Percentiles rank a stretch among this genome's conserved stretches.
Conservation (phyloP, 2,797 vertebrate species). For the Anabas testudineus region DNA sequence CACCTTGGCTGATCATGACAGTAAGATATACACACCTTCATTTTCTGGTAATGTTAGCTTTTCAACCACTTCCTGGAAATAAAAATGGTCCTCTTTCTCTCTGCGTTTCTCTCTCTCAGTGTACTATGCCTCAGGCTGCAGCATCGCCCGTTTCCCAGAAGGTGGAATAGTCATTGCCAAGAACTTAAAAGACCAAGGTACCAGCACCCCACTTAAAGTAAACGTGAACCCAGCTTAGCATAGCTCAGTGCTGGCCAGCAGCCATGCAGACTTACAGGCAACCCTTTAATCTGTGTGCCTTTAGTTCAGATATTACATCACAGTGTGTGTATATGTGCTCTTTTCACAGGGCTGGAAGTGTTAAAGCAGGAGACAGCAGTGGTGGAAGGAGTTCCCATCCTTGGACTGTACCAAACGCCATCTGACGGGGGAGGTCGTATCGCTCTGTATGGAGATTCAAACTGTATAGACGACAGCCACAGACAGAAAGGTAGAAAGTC, state of each 20-base stretch:
- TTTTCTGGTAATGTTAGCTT: neutral
- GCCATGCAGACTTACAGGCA: constrained; percentile 6
- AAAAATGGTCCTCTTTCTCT: neutral
- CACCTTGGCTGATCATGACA: constrained; percentile 94
- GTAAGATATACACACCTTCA: constrained; percentile 81
- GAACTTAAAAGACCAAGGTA: constrained; percentile 99
- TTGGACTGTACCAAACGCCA: constrained; percentile 95
- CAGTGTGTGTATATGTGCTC: constrained; percentile 8
- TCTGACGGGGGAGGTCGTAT: constrained; percentile 93
- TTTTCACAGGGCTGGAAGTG: constrained; percentile 91
- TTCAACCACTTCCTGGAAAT: neutral
- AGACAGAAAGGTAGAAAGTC: constrained; percentile 91
- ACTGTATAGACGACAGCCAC: constrained; percentile 98
- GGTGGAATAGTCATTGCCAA: constrained; percentile 96
- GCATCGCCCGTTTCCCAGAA: constrained; percentile 96
- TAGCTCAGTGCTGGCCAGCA: constrained; percentile 15
- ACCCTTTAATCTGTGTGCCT: constrained; percentile 16
- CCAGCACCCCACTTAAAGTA: constrained; percentile 9
- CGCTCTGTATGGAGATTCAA: constrained; percentile 95
- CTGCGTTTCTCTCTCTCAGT: constrained; percentile 79
- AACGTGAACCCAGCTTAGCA: constrained; percentile 21
- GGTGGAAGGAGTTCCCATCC: constrained; percentile 92
- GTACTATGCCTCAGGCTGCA: constrained; percentile 98
- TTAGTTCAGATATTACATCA: neutral
- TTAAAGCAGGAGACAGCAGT: constrained; percentile 95